Evolutionary conservation across 1,140 invertebrate genomes (phyloP), one percentile per base, ranked within the genome.

Genomic region (Diabrotica virgifera): DNA sequence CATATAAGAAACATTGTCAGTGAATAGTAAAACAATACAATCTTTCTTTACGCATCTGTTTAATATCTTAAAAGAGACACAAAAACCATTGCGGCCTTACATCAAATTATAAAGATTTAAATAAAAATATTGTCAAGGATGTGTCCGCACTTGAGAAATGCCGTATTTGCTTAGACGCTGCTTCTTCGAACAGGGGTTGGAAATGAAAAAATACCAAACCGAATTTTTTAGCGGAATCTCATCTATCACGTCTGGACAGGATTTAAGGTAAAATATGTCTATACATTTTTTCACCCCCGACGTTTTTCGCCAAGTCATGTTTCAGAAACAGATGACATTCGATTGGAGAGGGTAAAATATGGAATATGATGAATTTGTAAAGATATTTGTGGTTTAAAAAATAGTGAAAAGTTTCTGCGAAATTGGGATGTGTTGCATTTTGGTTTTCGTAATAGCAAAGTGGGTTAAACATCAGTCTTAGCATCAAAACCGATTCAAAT

Each of bases 261-360:
- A 70, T 74, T 74, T 71, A 72, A 74, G 72, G 72, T 66, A 71
- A 66, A 69, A 66, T 38, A 68, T 68, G 63, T 68, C 59, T 60
- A 59, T 56, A 59, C 40, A 55, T 59, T 40, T 58, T 58, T 58
- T 35, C 12, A 38, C 35, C 12, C 37, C 10, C 36, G 38, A 50
- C 38, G 36, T 59, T 51, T 37, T 59, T 14, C 38, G 36, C 36
- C 36, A 59, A 50, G 24, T 59, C 24, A 59, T 59, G 38, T 59
- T 59, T 59, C 55, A 57, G 36, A 57, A 57, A 36, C 36, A 36
- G 36, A 37, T n/a, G 55, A 40, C 35, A 37, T 40, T 57, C 35
- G 55, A 57, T 57, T 57, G 55, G 55, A 57, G n/a, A 46, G 40
- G 40, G 8, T 46, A 46, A 46, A 46, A 46, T 46, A 46, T 46